phyloP scores from a whole-genome alignment of 2,888 invertebrate genomes.

The Drosophila lacicola region DNA sequence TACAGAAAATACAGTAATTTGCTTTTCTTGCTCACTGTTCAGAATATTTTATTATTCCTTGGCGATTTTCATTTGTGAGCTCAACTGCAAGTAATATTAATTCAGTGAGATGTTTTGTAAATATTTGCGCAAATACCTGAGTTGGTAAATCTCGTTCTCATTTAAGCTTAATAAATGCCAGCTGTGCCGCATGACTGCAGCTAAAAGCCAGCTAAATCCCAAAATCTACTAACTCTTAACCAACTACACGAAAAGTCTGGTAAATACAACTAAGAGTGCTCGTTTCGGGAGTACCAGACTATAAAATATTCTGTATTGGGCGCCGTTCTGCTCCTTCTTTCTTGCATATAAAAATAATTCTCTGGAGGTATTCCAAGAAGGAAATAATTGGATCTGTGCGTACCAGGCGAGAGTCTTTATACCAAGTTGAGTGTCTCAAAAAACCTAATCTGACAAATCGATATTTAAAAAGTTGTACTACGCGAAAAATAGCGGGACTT shows the following conservation, averaged over 20 bases:
- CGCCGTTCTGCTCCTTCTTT: no score
- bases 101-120: constrained; percentile 4
- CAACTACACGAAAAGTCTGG: constrained; percentile 1
- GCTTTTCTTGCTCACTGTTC: not conserved
- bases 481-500: no score
- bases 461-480: no score
- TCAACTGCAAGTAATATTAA: constrained; percentile 5
- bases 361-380: no score
- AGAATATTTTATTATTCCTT: not conserved
- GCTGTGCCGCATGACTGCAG: constrained; percentile 12
- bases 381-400: no score
- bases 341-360: no score
- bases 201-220: not conserved
- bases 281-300: no score
- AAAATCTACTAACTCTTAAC: constrained; percentile 18
- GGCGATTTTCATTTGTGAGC: not conserved
- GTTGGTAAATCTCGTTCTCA: not conserved
- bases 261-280: not conserved
- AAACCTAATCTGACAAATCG: no score
- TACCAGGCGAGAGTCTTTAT: no score
- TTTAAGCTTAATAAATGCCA: constrained; percentile 19
- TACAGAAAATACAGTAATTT: constrained; percentile 10
- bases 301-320: no score
- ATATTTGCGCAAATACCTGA: constrained; percentile 2
- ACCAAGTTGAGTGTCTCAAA: no score